Base-by-base conservation (phyloP, 2,888 invertebrate species). In the Phragmatobia fuliginosa region DNA sequence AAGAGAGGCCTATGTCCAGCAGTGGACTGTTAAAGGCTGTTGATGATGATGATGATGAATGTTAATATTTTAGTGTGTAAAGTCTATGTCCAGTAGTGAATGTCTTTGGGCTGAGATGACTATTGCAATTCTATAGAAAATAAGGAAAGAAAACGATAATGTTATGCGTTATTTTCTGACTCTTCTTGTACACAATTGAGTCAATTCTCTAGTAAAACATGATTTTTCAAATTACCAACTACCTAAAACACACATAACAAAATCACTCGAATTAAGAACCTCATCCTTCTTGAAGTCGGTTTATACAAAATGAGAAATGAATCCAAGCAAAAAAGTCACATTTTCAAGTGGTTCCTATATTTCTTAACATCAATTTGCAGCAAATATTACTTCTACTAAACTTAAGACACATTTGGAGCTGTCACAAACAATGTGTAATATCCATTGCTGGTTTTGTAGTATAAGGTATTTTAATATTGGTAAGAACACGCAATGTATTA, bases 401-500 rank as follows among this genome's bases (percentile, higher is more conserved):
- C 32, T 67, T 64, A 67, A 58, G 25, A 58, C 38, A 68, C 41
- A 66, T 65, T 58, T 71, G 33, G 62, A 67, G 71, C 71, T 69
- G 70, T 71, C 33, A 31, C 58, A 62, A 11, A 33, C 52, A 62
- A 11, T 41, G 25, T 25, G 36, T n/a, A 18, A 6, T 8, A 67
- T 69, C n/a, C 73, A 75, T 71, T 70, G 71, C 68, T 49, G 10
- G 32, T n/a, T 41, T 45, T 14, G 28, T 33, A 31, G n/a, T 45
- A 41, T 38, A 49, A 8, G 10, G 18, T 25, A 11, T 16, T 7
- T 28, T 62, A 76, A 60, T 60, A 38, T 67, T 3, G 6, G n/a
- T 45, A 28, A 66, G 66, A 73, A 63, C 41, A 64, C 38, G 86
- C 81, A 80, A 81, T 82, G 81, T 79, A 81, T 65, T 72, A 70